Evolutionary conservation across 2,113 vertebrate genomes (phyloP), one percentile per base, ranked within the genome.

Genomic region (Ctenomys sociabilis): DNA sequence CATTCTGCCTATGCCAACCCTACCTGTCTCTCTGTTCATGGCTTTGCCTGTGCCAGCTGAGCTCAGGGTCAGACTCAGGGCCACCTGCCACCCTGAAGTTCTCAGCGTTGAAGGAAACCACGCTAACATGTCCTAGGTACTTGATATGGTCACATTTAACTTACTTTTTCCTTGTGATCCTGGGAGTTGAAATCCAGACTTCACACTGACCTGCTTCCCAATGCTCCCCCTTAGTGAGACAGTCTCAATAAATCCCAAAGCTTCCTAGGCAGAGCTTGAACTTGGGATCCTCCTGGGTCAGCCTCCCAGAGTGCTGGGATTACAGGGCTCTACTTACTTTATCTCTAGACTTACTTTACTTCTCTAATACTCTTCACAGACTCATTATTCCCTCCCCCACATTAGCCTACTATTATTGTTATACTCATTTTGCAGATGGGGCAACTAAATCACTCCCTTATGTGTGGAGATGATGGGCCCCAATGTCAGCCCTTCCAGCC

Each of bases 1-100:
- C 13, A 0, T 1, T 3, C 0, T 5, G 16, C 30, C 63, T 37
- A 3, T 14, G 2, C 22, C 72, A 26, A n/a, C 54, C 19, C 61
- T 49, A 45, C 43, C 24, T 17, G 13, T 30, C 26, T 32, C 40
- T 57, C 49, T 3, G 49, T 7, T 32, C 45, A 19, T 19, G 10
- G 5, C 32, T 30, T 35, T 35, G 77, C 77, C 77, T 35, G 77
- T 30, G 12, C 43, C 45, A 11, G 30, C 49, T 54, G 45, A 35
- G 30, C 45, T 68, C 32, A 32, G 28, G 14, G 28, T 45, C 75
- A 78, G 45, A 32, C 28, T 8, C 16, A 17, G 32, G 49, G 9
- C 30, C 77, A 35, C n/a, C 68, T 72, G 35, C 68, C 68, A 72
- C 35, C 66, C 68, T 72, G n/a, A 35, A 8, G 3, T 7, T 19